These are phyloP conservation scores for Triops cancriformis DNA, from an alignment of 1,140 invertebrate genomes.

Conservation along the genomic window DNA sequence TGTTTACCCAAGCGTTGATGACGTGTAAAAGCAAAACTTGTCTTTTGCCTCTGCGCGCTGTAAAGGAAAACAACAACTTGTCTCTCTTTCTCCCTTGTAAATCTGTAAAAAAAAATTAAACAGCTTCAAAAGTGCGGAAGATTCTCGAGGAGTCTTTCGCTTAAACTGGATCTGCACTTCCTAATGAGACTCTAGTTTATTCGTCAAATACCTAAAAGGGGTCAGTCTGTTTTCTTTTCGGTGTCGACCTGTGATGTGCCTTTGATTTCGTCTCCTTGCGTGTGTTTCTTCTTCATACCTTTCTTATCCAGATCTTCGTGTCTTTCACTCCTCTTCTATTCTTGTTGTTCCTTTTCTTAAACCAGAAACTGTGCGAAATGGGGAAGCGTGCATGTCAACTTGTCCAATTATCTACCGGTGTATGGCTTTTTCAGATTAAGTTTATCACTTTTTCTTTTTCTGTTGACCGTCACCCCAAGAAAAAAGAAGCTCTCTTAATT, in stretches of 20 bases:
- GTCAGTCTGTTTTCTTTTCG: background rate
- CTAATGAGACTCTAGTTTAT: background rate
- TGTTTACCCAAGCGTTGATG: background rate
- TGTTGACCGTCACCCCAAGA: background rate
- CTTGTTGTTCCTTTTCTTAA: background rate
- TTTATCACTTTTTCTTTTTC: background rate
- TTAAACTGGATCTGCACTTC: too few species aligned
- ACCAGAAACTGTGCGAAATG: background rate
- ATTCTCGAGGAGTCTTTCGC: too few species aligned
- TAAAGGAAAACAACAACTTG: too few species aligned
- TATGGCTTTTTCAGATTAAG: background rate
- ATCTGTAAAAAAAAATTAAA: too few species aligned
- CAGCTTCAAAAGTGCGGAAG: too few species aligned
- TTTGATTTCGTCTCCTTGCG: background rate
- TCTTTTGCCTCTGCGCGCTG: too few species aligned
- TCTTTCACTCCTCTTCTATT: background rate
- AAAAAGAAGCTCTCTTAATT: background rate
- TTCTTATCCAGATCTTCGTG: background rate
- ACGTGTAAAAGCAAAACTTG: too few species aligned
- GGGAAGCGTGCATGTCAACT: background rate
- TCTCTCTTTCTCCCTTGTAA: too few species aligned
- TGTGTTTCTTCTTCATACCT: background rate
- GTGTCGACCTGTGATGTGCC: slow-evolving; percentile 12
- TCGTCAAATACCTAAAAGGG: background rate
- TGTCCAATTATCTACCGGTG: background rate